These are phyloP conservation scores for Hoplodrina blanda DNA, from an alignment of 2,888 invertebrate genomes.

Conservation along the genomic window DNA sequence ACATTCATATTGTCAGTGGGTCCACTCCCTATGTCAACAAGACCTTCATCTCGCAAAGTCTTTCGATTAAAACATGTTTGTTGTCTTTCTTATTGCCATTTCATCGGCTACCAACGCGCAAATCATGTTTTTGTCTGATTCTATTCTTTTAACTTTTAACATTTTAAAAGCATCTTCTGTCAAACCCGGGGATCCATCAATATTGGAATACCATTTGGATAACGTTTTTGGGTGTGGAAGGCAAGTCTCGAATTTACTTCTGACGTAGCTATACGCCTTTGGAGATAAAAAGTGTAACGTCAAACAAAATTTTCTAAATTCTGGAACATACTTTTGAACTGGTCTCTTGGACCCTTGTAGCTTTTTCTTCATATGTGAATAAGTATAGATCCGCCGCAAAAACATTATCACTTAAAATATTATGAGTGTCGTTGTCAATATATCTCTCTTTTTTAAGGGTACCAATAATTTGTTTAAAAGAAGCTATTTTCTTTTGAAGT, in stretches of 20 bases:
- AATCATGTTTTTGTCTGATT: conserved; percentile 40
- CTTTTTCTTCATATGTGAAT: conserved; percentile 46
- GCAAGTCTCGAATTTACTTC: conserved; percentile 55
- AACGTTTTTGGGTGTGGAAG: conserved; percentile 59
- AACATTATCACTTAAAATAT: conserved; percentile 41
- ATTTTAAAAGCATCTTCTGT: conserved; percentile 55
- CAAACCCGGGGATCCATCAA: conserved; percentile 53
- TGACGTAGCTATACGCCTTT: conserved; percentile 54
- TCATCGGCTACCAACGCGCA: conserved; percentile 58
- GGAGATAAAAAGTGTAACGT: conserved; percentile 56
- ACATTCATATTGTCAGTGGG: too few species aligned
- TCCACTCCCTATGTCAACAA: too few species aligned
- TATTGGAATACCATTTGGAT: conserved; percentile 53
- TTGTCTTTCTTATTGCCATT: conserved; percentile 57
- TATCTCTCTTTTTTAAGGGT: conserved; percentile 37
- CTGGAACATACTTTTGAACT: conserved; percentile 41
- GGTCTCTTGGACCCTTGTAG: conserved; percentile 27
- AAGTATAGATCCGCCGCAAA: conserved; percentile 54
- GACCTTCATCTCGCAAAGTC: too few species aligned
- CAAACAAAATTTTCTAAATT: conserved; percentile 54
- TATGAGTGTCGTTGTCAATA: conserved; percentile 40
- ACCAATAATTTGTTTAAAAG: conserved; percentile 30
- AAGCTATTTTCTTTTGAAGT: conserved; percentile 28
- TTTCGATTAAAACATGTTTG: too few species aligned
- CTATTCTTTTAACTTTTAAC: conserved; percentile 45